Percentiles rank a stretch among this genome's conserved stretches.
phyloP scores from a whole-genome alignment of 2,888 invertebrate genomes.

The Seira sanloemensis region DNA sequence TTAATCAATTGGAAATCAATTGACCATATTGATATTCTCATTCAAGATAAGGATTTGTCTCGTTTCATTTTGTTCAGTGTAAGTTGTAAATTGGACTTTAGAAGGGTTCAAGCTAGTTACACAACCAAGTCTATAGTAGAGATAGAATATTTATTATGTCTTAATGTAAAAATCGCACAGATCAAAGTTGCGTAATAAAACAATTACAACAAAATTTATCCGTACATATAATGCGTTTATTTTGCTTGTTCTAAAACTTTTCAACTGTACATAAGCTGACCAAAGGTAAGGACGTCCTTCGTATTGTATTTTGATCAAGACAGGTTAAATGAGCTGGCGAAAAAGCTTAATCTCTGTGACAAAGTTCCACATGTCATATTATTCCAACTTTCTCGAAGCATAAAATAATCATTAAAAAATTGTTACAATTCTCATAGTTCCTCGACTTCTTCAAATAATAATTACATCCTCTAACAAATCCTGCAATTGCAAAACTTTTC shows the following conservation, averaged over 20 bases:
- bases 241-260: neutral
- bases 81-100: neutral
- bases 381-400: neutral
- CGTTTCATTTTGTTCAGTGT: neutral
- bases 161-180: too few species aligned
- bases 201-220: too few species aligned
- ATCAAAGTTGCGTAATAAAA: slow-evolving; percentile 14
- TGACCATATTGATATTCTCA: neutral
- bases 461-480: too few species aligned
- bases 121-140: neutral
- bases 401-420: too few species aligned
- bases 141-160: too few species aligned
- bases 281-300: too few species aligned
- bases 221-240: neutral
- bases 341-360: neutral
- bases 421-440: too few species aligned
- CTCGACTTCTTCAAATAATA: too few species aligned
- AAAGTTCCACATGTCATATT: neutral
- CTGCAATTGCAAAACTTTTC: too few species aligned
- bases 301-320: too few species aligned
- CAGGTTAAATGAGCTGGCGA: neutral
- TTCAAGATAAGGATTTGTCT: neutral
- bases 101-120: too few species aligned
- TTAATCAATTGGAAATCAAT: neutral
- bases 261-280: neutral